These are phyloP conservation scores for Orthonevra nobilis DNA, from an alignment of 2,888 invertebrate species.

Conservation along the genomic window DNA sequence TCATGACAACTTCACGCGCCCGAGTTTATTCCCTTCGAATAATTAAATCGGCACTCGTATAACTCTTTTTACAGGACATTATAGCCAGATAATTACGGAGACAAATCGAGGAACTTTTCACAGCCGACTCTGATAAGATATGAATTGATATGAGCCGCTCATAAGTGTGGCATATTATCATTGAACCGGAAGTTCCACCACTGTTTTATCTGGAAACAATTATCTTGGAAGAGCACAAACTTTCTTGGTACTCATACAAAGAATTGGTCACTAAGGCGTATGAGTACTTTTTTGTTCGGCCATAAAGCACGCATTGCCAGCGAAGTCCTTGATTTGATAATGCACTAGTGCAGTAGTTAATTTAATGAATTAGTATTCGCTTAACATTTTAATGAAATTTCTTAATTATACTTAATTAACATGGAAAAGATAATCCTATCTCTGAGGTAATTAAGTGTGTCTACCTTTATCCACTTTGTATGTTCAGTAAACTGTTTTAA, in stretches of 20 bases:
- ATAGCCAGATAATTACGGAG: conserved; percentile 1
- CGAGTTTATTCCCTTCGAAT: conserved; percentile 50
- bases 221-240: conserved; percentile 12
- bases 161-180: conserved; percentile 31
- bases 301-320: background rate
- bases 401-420: conserved; percentile 74
- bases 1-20: conserved; percentile 37
- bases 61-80: conserved; percentile 44
- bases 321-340: background rate
- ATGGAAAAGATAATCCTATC: conserved; percentile 73
- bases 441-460: conserved; percentile 73
- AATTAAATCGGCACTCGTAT: conserved; percentile 58
- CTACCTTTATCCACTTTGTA: conserved; percentile 70
- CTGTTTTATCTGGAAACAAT: background rate
- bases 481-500: conserved; percentile 70
- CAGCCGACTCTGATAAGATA: conserved; percentile 4
- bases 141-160: background rate
- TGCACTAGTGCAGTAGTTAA: background rate
- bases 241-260: conserved; percentile 8
- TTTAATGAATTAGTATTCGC: conserved; percentile 72
- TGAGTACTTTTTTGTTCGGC: background rate
- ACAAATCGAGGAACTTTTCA: conserved; percentile 25
- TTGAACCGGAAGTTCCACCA: background rate
- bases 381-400: conserved; percentile 74
- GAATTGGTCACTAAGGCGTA: background rate